These are phyloP conservation scores for Neolamprologus ventralis DNA, from an alignment of 2,113 vertebrate species.

Conservation along the genomic window DNA sequence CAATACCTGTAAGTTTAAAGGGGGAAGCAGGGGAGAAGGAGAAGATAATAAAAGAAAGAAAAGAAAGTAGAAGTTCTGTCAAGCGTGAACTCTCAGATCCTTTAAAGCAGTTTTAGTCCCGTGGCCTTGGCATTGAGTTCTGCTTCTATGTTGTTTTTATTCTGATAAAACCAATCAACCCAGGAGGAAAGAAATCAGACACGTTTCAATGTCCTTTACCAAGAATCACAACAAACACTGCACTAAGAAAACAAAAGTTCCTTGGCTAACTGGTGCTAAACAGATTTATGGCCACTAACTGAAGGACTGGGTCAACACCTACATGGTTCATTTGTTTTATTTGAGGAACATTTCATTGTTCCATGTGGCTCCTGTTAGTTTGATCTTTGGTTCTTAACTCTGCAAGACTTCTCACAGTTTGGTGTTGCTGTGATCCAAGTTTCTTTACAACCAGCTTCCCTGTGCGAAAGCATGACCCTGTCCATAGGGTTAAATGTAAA, in stretches of 20 bases:
- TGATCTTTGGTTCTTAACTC: constrained; percentile 11
- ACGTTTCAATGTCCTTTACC: not conserved
- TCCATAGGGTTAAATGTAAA: not conserved
- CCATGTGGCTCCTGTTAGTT: constrained; percentile 18
- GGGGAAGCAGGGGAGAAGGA: not conserved
- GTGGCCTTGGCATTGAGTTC: not conserved
- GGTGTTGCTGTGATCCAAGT: not conserved
- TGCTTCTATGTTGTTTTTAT: constrained; percentile 1
- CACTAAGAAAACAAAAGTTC: not conserved
- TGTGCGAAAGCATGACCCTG: not conserved
- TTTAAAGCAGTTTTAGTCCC: not conserved
- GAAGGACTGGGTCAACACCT: constrained; percentile 27
- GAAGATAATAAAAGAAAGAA: not conserved
- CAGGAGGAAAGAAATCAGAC: constrained; percentile 15
- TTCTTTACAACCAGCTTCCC: not conserved
- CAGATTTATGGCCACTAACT: constrained; percentile 26
- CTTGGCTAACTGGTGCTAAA: constrained; percentile 1
- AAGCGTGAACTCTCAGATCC: not conserved
- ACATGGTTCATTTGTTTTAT: constrained; percentile 38
- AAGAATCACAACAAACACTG: constrained; percentile 15
- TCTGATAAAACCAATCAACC: not conserved
- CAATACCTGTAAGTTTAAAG: not conserved
- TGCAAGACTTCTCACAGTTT: constrained; percentile 6
- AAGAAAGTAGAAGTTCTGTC: constrained; percentile 6
- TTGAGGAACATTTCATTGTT: constrained; percentile 38